phyloP scores from a whole-genome alignment of 2,888 invertebrate species.

The Drosophila yooni region DNA sequence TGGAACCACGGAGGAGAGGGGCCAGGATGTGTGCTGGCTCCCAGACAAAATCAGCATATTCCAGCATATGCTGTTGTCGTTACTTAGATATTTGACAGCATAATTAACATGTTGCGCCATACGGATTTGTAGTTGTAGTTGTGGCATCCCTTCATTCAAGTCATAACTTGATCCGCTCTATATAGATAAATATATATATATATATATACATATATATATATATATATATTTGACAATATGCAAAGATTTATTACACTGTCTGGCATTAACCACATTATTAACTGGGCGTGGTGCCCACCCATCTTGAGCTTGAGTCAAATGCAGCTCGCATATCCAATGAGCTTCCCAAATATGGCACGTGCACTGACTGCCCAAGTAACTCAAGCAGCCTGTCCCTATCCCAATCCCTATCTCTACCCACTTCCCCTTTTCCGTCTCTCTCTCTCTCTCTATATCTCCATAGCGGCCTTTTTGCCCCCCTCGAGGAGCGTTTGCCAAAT shows the following conservation, averaged over 20 bases:
- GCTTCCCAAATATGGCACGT: constrained; percentile 43
- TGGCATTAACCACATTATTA: constrained; percentile 53
- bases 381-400: background rate
- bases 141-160: background rate
- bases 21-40: background rate
- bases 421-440: background rate
- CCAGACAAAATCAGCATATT: constrained; percentile 38
- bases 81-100: constrained; percentile 42
- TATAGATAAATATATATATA: background rate
- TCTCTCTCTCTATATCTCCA: background rate
- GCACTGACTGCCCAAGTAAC: constrained; percentile 34
- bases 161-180: background rate
- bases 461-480: background rate
- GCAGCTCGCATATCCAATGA: constrained; percentile 42
- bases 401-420: background rate
- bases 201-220: background rate
- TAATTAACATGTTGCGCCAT: constrained; percentile 50
- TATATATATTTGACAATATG: constrained; percentile 28
- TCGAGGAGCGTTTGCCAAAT: constrained; percentile 36
- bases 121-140: background rate
- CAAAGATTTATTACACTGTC: constrained; percentile 45
- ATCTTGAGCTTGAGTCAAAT: background rate
- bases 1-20: background rate
- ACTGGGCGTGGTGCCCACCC: constrained; percentile 30
- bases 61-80: constrained; percentile 17